These are phyloP conservation scores for Zygothrica quintamaculata DNA, from an alignment of 2,888 invertebrate genomes.

Conservation along the genomic window DNA sequence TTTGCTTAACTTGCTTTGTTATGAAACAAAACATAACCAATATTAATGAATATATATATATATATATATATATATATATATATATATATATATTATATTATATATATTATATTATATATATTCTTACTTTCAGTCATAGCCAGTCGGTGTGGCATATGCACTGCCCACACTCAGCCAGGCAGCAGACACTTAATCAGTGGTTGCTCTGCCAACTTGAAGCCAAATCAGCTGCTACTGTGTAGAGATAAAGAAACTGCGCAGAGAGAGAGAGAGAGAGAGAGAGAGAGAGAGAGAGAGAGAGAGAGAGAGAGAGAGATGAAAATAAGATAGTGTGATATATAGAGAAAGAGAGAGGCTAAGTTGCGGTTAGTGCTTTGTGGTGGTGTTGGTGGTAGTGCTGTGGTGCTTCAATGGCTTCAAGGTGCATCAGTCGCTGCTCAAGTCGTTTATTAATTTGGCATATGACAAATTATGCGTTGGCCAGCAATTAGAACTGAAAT, in stretches of 20 bases:
- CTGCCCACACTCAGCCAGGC: slow-evolving; percentile 13
- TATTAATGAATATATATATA: too few species aligned
- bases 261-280: background rate
- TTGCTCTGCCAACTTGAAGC: slow-evolving; percentile 63
- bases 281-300: background rate
- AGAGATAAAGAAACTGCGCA: slow-evolving; percentile 7
- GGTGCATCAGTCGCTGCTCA: slow-evolving; percentile 36
- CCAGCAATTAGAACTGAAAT: slow-evolving; percentile 69
- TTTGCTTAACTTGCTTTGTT: too few species aligned
- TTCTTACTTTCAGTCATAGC: background rate
- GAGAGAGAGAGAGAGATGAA: background rate
- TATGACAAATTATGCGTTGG: slow-evolving; percentile 77
- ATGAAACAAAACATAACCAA: too few species aligned
- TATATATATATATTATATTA: too few species aligned
- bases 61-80: too few species aligned
- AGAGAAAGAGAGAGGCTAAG: too few species aligned
- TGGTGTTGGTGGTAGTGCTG: slow-evolving; percentile 4
- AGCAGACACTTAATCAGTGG: slow-evolving; percentile 62
- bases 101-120: too few species aligned
- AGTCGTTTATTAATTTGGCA: slow-evolving; percentile 76
- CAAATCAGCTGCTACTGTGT: slow-evolving; percentile 72
- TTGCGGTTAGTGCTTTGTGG: background rate
- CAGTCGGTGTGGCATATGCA: background rate
- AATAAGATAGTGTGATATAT: slow-evolving; percentile 8
- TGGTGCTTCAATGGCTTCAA: slow-evolving; percentile 36